Evolutionary conservation across 1,140 invertebrate genomes (phyloP).

Genomic region (Drosophila ananassae): DNA sequence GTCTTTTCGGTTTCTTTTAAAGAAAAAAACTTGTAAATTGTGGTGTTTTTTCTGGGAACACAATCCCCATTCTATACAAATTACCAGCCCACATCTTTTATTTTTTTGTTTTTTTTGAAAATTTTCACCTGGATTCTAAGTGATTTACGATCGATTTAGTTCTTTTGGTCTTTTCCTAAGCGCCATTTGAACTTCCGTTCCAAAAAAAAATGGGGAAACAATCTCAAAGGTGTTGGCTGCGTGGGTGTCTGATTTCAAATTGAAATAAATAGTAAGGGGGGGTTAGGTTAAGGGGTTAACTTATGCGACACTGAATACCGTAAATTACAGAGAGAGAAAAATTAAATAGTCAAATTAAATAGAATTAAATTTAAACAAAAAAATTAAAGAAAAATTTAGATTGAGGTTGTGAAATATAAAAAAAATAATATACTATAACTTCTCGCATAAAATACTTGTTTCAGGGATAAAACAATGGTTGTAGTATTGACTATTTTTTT

Average conservation of each 20-base stretch:
- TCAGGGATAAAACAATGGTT: too few relatives aligned
- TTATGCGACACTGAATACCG: slow-evolving; percentile 32
- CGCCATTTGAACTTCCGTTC: slow-evolving; percentile 78
- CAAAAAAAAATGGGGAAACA: slow-evolving; percentile 18
- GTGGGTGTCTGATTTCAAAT: slow-evolving; percentile 74
- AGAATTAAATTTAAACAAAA: too few relatives aligned
- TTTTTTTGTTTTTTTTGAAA: neutral
- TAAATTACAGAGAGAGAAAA: slow-evolving; percentile 8
- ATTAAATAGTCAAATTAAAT: too few relatives aligned
- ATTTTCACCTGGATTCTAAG: slow-evolving; percentile 41
- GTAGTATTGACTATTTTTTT: too few relatives aligned
- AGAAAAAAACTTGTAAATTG: slow-evolving; percentile 41
- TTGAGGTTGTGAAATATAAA: too few relatives aligned
- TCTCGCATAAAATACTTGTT: too few relatives aligned
- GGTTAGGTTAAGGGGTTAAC: slow-evolving; percentile 24
- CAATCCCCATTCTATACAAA: slow-evolving; percentile 33
- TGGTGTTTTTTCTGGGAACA: slow-evolving; percentile 31
- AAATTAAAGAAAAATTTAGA: neutral
- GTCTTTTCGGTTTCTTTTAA: slow-evolving; percentile 20
- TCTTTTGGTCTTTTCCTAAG: slow-evolving; percentile 56
- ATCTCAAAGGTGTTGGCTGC: slow-evolving; percentile 46
- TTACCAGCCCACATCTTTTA: slow-evolving; percentile 40
- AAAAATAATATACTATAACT: too few relatives aligned
- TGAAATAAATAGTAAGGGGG: slow-evolving; percentile 61
- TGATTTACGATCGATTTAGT: slow-evolving; percentile 62